Base-by-base conservation (phyloP, 1,140 invertebrate species). In the Diorhabda sublineata region DNA sequence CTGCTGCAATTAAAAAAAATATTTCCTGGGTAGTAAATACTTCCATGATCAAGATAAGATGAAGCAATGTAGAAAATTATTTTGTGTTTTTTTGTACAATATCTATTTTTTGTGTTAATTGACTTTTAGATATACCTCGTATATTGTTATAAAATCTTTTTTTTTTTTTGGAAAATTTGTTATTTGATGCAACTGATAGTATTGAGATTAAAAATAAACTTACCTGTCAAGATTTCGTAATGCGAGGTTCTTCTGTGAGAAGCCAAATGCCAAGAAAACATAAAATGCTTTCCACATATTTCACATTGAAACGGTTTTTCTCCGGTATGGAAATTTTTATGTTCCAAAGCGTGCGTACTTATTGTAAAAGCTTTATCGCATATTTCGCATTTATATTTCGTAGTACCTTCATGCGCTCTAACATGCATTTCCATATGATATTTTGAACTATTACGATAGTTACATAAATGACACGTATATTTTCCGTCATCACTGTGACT, bases 271-370 rank as follows among this genome's bases (percentile, higher is more conserved):
- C 75, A 79, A 0, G 76, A 76, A 47, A 77, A 78, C 76, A 77
- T 80, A 67, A 81, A 89, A 1, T 84, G 82, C 71, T 88, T 85
- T 0, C 85, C 85, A 73, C 88, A 89, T 68, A 85, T 85, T 69
- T 83, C 82, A 71, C 88, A 89, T 42, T 80, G 77, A 64, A 88
- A 87, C 3, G 87, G 87, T 66, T 87, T 88, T 61, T 86, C 83
- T 0, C 88, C 88, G 0, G 87, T 88, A 71, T 90, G 88, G 3
- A 85, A 87, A 73, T 80, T 74, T 63, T 80, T 79, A 61, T 81
- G 79, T 58, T 81, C 78, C n/a, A 75, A 64, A 2, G 82, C 83
- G 77, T 83, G 83, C 0, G 83, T 84, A 61, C 78, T 81, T 4
- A 83, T 81, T 59, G 82, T 79, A 67, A 85, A 85, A 26, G 82